Conservation (phyloP, 2,888 invertebrate genomes). For the Pyrgus malvae region DNA sequence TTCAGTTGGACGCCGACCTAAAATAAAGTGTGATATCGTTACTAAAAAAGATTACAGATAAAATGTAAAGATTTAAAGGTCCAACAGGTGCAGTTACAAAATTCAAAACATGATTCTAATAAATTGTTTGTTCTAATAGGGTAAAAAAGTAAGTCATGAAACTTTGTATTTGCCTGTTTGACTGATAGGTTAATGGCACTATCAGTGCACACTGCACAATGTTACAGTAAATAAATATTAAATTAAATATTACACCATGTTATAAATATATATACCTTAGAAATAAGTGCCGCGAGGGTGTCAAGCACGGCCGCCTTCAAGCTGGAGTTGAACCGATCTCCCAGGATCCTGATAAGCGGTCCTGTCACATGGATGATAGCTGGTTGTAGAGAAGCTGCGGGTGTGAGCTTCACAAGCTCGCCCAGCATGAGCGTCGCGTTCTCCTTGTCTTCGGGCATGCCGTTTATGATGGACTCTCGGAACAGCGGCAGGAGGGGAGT, state of each 20-base stretch:
- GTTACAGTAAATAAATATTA: too few species aligned
- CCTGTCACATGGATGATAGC: conserved; percentile 99
- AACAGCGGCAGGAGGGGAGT: conserved; percentile 96
- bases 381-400: conserved; percentile 93
- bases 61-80: too few species aligned
- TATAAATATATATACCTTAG: conserved; percentile 83
- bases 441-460: conserved; percentile 97
- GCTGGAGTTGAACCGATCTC: conserved; percentile 95
- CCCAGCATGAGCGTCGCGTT: conserved; percentile 95
- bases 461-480: conserved; percentile 97
- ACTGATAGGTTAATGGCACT: too few species aligned
- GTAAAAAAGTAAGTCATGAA: too few species aligned
- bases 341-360: conserved; percentile 97
- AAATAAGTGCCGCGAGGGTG: conserved; percentile 94
- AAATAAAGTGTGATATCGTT: background rate
- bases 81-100: too few species aligned
- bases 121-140: too few species aligned
- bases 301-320: conserved; percentile 98
- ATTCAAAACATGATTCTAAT: too few species aligned
- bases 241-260: too few species aligned
- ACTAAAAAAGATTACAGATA: too few species aligned
- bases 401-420: conserved; percentile 91
- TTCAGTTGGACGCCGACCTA: conserved; percentile 97
- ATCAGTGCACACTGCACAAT: background rate
- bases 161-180: too few species aligned